These are phyloP conservation scores for Tipula helvola DNA, from an alignment of 2,888 invertebrate genomes.

Conservation along the genomic window DNA sequence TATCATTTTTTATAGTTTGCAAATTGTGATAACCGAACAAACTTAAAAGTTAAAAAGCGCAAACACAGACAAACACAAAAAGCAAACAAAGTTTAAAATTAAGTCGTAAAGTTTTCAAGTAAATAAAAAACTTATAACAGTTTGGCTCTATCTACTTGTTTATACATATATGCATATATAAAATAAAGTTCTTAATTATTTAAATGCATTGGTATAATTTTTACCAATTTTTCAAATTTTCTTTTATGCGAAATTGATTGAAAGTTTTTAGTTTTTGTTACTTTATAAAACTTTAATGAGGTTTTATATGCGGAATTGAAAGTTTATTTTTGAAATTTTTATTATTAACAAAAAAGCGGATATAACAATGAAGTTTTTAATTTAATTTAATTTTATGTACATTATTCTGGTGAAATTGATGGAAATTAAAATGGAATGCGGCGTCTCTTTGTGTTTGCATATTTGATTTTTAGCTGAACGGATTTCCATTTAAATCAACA, in stretches of 20 bases:
- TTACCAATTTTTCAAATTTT: background rate
- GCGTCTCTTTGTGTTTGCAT: background rate
- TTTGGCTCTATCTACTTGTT: background rate
- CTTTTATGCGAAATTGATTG: background rate
- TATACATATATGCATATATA: background rate
- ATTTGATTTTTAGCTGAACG: background rate
- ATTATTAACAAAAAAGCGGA: background rate
- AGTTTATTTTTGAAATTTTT: background rate
- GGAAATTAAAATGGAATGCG: background rate
- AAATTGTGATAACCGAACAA: background rate
- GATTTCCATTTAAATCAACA: background rate
- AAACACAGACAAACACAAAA: background rate
- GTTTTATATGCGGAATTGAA: background rate
- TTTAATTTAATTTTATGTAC: background rate
- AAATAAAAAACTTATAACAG: background rate
- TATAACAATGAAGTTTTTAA: background rate
- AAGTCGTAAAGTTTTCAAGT: background rate
- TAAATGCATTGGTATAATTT: background rate
- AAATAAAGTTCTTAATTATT: background rate
- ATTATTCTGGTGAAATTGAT: background rate
- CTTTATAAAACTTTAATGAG: background rate
- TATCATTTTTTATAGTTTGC: background rate
- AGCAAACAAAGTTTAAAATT: background rate
- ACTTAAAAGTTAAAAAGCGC: background rate
- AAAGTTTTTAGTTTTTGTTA: background rate